Evolutionary conservation across 2,888 invertebrate species (phyloP), one percentile per base, ranked within the genome.

Genomic region (Callosobruchus maculatus): DNA sequence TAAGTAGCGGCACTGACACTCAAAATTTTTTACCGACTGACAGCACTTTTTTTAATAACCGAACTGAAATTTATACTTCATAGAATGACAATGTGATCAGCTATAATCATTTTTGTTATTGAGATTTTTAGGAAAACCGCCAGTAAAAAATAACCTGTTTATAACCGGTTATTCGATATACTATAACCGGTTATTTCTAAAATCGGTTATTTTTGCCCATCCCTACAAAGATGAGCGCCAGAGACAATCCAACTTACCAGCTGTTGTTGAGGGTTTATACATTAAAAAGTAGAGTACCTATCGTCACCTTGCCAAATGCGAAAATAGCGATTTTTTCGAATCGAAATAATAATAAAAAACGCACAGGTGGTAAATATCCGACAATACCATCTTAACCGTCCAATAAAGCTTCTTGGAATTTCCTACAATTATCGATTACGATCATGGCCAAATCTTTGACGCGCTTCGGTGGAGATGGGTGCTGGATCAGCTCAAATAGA

Each of bases 371-470:
- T 49, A 13, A 49, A 18, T 49, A 18, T 49, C 13, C 18, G 49
- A 49, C 1, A 49, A 49, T 49, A 49, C 49, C 49, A 18, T 49
- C n/a, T 77, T 76, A 80, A 72, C 80, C 80, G 30, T 80, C 79
- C 31, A 80, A 74, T 68, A 74, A 75, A 18, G 75, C 82, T 30
- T 78, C 77, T 66, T 82, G 81, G 73, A 79, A 85, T 66, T 83
- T 83, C 20, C 83, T 80, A 85, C 94, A 94, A 86, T 93, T 93
- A 77, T 89, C 87, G 74, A 94, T 90, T 0, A 95, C 94, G 77
- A 90, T 87, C 70, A 87, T 85, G 0, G 95, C 94, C 72, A 95
- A 89, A 70, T 90, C 88, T 85, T 93, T 94, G 77, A 94, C 93
- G 76, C 89, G 87, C 7, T 87, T 85, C 82, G 93, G 93, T 0